Evolutionary conservation across 2,888 invertebrate species (phyloP).

Genomic region (Drosophila suboccidentalis): DNA sequence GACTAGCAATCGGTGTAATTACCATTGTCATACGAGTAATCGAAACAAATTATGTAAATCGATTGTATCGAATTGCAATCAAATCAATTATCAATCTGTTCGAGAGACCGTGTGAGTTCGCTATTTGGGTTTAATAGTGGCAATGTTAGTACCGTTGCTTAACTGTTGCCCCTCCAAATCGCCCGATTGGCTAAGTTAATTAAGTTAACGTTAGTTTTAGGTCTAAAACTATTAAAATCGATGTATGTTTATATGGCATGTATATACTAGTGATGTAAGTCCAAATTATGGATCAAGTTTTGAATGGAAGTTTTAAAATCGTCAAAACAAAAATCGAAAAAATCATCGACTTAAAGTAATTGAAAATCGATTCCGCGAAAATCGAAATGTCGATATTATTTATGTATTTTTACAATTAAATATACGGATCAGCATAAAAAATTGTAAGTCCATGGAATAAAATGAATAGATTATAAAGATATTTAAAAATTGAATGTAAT

Average conservation of each 20-base stretch:
- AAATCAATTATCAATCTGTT: conserved; percentile 63
- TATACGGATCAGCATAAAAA: too few relatives aligned
- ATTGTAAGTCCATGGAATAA: too few relatives aligned
- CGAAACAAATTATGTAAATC: conserved; percentile 53
- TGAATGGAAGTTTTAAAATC: too few relatives aligned
- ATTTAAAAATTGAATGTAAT: too few relatives aligned
- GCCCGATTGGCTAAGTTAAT: conserved; percentile 55
- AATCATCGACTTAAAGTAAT: too few relatives aligned
- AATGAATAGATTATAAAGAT: too few relatives aligned
- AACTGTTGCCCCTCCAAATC: conserved; percentile 49
- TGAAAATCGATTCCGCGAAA: too few relatives aligned
- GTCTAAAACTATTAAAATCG: conserved; percentile 28
- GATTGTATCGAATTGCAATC: conserved; percentile 65
- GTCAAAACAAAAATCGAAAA: too few relatives aligned
- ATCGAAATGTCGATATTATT: too few relatives aligned
- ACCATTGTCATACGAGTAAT: conserved; percentile 79
- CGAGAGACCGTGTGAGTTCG: conserved; percentile 64
- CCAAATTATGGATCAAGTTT: too few relatives aligned
- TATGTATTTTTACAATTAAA: too few relatives aligned
- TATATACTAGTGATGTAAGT: too few relatives aligned
- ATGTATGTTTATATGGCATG: neutral
- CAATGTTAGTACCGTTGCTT: conserved; percentile 36
- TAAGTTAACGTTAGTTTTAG: conserved; percentile 41
- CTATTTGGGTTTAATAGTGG: conserved; percentile 47
- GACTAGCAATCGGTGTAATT: conserved; percentile 65